These are phyloP conservation scores for Callaeas wilsoni DNA, from an alignment of 2,113 vertebrate species.

Conservation along the genomic window DNA sequence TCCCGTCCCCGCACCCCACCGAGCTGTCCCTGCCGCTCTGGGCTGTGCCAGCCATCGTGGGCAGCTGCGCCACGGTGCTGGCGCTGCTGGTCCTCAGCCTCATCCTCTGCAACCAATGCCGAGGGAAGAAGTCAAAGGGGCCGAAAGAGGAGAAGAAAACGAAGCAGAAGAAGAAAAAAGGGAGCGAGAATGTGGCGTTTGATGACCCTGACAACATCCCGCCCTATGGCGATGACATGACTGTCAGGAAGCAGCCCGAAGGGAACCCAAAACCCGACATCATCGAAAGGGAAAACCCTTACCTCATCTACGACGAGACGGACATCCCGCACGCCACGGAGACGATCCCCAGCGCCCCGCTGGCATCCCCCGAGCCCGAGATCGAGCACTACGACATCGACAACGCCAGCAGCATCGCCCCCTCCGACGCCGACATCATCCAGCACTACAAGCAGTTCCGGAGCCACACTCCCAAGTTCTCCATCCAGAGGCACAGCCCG, in stretches of 20 bases:
- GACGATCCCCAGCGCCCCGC: conserved; percentile 85
- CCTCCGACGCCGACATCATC: conserved; percentile 93
- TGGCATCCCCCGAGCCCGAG: conserved; percentile 85
- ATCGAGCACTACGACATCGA: conserved; percentile 98
- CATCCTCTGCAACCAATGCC: conserved; percentile 93
- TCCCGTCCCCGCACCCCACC: conserved; percentile 56
- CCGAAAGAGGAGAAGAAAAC: conserved; percentile 88
- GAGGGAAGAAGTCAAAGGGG: conserved; percentile 76
- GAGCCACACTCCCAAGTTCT: conserved; percentile 94
- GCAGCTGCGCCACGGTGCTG: conserved; percentile 88
- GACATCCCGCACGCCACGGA: conserved; percentile 82
- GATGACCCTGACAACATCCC: conserved; percentile 95
- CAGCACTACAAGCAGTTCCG: conserved; percentile 98
- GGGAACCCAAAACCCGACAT: conserved; percentile 97
- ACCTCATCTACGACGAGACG: conserved; percentile 94
- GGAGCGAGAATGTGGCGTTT: conserved; percentile 93
- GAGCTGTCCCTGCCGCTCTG: conserved; percentile 87
- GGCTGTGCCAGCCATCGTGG: conserved; percentile 94
- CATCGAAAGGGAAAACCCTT: conserved; percentile 95
- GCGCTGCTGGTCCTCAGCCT: conserved; percentile 90
- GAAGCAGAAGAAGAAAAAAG: conserved; percentile 97
- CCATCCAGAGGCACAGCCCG: conserved; percentile 94
- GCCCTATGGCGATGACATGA: conserved; percentile 92
- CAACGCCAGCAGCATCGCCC: conserved; percentile 97
- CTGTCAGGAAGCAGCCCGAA: conserved; percentile 92